Base-by-base conservation (phyloP, 2,888 invertebrate species). In the Drosophila acutilabella region DNA sequence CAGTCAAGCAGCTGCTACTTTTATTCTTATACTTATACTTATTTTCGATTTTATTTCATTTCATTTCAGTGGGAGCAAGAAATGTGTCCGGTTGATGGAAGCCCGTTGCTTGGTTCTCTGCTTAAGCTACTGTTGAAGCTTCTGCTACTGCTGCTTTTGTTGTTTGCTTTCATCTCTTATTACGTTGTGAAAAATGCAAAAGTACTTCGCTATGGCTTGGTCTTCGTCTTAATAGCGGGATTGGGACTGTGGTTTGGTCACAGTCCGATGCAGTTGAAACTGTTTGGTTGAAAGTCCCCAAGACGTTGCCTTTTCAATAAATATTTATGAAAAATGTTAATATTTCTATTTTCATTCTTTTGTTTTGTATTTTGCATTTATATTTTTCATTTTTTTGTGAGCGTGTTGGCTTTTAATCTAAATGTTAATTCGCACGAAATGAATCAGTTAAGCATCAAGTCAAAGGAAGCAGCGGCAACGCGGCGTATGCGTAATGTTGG, bases 241-340 rank as follows among this genome's bases (percentile, higher is more conserved):
- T 23, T 54, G 14, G 44, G 5, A 6, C 50, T 33, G 13, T 26
- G 47, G 16, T 36, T 57, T 59, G 69, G 69, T 59, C 65, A 23
- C 51, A 57, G 42, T 59, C 73, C 42, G 42, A 61, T 48, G 79
- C 75, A 78, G 61, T 62, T 67, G 81, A 69, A 78, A 71, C 79
- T 65, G 81, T 81, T 82, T 20, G 33, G 71, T 53, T 33, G 41
- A 53, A 62, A 73, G 67, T 62, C 60, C 56, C 45, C 64, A 50
- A 72, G 74, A 51, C 48, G 44, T 10, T 47, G 36, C 36, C 23
- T 57, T 60, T 71, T 67, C 71, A 71, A 88, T 88, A 87, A 83
- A 83, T 88, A 83, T 83, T 86, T 88, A 83, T 83, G 83, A 83
- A 83, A 78, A 88, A 83, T 83, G 80, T 72, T 79, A 80, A 80